Conservation (phyloP, 2,888 invertebrate genomes). For the Chromoteleia sp. region DNA sequence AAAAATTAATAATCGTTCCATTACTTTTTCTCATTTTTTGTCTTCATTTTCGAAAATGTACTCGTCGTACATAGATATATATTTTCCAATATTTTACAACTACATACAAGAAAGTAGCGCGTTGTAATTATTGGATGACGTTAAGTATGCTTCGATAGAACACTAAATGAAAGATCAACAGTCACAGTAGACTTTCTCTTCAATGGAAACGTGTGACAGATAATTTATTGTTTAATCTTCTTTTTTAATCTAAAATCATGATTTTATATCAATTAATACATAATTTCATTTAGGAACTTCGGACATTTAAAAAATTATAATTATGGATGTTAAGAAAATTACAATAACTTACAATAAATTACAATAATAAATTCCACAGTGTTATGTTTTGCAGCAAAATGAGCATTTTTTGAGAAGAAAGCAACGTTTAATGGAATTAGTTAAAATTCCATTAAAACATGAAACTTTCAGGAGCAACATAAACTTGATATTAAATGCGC, state of each 20-base stretch:
- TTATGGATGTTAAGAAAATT: too few species aligned
- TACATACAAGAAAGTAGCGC: neutral
- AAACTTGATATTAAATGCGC: neutral
- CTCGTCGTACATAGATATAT: too few species aligned
- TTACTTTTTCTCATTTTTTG: too few species aligned
- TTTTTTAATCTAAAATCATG: neutral
- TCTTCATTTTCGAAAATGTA: too few species aligned
- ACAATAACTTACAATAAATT: too few species aligned
- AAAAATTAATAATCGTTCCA: too few species aligned
- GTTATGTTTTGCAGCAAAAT: too few species aligned
- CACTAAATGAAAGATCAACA: slow-evolving; percentile 10
- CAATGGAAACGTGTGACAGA: neutral
- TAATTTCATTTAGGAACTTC: too few species aligned
- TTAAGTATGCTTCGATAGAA: slow-evolving; percentile 1
- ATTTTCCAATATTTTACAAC: too few species aligned
- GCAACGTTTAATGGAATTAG: neutral
- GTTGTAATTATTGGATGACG: slow-evolving; percentile 1
- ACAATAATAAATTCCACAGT: too few species aligned
- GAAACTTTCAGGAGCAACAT: too few species aligned
- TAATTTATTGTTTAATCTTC: neutral
- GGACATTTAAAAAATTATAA: too few species aligned
- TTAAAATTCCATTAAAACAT: neutral
- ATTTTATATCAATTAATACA: neutral
- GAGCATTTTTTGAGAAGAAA: neutral
- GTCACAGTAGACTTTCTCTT: neutral